A percentile compares a stretch with the other conserved stretches of the same genome.
Evolutionary conservation across 2,888 invertebrate genomes (phyloP).

Genomic region (Macaria liturata): DNA sequence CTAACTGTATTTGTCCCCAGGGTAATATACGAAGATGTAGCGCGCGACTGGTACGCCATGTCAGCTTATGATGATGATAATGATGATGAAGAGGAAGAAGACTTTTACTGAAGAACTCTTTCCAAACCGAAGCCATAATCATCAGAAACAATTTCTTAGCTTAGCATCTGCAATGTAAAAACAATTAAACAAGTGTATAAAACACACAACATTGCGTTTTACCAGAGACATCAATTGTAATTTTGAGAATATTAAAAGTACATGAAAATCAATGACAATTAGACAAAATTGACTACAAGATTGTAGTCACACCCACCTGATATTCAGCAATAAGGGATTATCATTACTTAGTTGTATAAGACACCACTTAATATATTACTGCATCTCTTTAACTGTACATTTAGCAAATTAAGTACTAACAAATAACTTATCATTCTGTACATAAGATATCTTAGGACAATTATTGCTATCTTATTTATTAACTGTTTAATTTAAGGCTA

Average conservation of each 20-base stretch:
- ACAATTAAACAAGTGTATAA: too few relatives aligned
- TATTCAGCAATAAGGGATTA: constrained; percentile 20
- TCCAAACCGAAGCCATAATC: neutral
- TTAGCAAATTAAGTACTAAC: constrained; percentile 18
- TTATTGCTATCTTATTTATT: constrained; percentile 24
- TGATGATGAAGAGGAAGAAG: constrained; percentile 56
- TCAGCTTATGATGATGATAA: constrained; percentile 65
- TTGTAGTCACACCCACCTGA: constrained; percentile 18
- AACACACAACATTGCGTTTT: too few relatives aligned
- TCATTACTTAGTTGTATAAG: neutral
- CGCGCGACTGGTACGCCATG: constrained; percentile 84
- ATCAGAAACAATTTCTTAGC: neutral
- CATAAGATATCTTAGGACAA: constrained; percentile 34
- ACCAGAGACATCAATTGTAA: too few relatives aligned
- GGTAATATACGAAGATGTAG: constrained; percentile 84
- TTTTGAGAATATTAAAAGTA: too few relatives aligned
- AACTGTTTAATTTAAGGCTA: constrained; percentile 66
- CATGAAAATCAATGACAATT: too few relatives aligned
- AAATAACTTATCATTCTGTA: constrained; percentile 32
- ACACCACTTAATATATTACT: neutral
- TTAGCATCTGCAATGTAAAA: constrained; percentile 32
- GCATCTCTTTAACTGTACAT: neutral
- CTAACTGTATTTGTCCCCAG: constrained; percentile 31
- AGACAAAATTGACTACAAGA: too few relatives aligned
- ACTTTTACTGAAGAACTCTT: constrained; percentile 14